Evolutionary conservation across 2,113 vertebrate genomes (phyloP).

Genomic region (Arenaria interpres): DNA sequence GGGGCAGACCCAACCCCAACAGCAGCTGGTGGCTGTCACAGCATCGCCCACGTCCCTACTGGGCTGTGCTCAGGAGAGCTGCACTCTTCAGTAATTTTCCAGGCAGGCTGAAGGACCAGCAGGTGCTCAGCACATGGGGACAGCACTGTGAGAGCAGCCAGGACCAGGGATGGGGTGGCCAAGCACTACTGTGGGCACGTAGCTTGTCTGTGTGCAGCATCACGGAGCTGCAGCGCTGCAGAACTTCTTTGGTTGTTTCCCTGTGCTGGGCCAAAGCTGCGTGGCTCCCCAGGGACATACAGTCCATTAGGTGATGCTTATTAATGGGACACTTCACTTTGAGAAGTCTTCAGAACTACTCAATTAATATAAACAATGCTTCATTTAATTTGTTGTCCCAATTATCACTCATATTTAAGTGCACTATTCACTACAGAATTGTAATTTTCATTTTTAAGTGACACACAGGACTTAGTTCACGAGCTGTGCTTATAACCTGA

Average conservation of each 20-base stretch:
- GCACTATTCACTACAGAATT: neutral
- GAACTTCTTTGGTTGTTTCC: neutral
- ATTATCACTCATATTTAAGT: neutral
- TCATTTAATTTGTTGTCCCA: neutral
- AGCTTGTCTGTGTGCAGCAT: neutral
- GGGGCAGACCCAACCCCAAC: neutral
- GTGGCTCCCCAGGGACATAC: neutral
- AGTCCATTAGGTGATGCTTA: neutral
- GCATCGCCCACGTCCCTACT: accelerated
- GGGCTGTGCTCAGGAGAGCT: neutral
- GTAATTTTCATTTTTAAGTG: neutral
- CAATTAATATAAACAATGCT: neutral
- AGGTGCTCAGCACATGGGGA: neutral
- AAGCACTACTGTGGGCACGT: neutral
- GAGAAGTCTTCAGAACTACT: neutral
- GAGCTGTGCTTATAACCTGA: neutral
- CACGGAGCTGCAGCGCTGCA: accelerated
- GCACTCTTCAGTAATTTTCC: neutral
- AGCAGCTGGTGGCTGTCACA: neutral
- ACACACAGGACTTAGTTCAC: neutral
- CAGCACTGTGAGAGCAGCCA: neutral
- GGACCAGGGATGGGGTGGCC: neutral
- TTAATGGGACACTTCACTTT: neutral
- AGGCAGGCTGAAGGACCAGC: neutral
- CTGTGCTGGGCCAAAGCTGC: accelerated